Evolutionary conservation across 2,113 vertebrate genomes (phyloP).

Genomic region (Peromyscus polionotus): DNA sequence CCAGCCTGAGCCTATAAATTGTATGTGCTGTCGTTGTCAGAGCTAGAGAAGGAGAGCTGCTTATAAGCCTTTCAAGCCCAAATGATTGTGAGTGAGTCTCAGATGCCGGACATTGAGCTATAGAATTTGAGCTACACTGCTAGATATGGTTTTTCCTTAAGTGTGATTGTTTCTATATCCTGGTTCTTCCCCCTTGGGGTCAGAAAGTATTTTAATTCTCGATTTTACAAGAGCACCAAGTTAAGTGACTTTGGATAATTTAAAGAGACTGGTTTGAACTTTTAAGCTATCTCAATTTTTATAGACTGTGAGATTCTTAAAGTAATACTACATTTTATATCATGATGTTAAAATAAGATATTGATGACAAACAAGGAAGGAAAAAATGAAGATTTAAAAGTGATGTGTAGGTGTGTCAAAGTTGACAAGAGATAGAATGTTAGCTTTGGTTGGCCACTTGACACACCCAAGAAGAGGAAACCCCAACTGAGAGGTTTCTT

Average conservation of each 20-base stretch:
- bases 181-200: no score
- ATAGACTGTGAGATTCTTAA: neutral
- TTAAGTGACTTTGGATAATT: neutral
- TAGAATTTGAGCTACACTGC: neutral
- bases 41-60: neutral
- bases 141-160: neutral
- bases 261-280: neutral
- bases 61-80: neutral
- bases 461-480: neutral
- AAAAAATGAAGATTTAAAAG: neutral
- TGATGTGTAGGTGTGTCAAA: neutral
- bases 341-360: neutral
- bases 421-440: neutral
- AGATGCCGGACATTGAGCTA: neutral
- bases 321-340: neutral
- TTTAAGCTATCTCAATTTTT: neutral
- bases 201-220: neutral
- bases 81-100: neutral
- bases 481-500: no score
- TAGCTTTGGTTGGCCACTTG: neutral
- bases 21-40: neutral
- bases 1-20: neutral
- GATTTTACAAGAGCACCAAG: neutral
- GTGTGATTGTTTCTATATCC: neutral
- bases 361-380: neutral